These are phyloP conservation scores for Mylabris phalerata DNA, from an alignment of 1,140 invertebrate species.

Conservation along the genomic window DNA sequence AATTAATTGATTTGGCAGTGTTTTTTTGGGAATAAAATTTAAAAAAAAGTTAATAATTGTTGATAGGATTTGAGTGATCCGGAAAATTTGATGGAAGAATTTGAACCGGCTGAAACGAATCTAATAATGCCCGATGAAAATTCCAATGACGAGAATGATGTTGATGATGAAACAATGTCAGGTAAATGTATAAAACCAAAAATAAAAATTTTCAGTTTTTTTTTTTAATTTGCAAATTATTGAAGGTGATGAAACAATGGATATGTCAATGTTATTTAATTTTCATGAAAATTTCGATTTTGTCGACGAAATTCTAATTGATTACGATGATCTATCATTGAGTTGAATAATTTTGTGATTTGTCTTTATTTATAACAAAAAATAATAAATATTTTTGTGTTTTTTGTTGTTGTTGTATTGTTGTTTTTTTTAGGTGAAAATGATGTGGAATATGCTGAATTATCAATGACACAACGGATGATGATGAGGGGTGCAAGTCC, in stretches of 20 bases:
- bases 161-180: constrained; percentile 69
- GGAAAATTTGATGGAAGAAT: constrained; percentile 54
- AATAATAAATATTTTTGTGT: neutral
- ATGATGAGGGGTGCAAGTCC: constrained; percentile 30
- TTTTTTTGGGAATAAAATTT: neutral
- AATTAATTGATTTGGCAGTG: too few relatives aligned
- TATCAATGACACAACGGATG: constrained; percentile 44
- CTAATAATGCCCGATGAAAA: constrained; percentile 40
- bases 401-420: neutral
- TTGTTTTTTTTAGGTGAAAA: constrained; percentile 53
- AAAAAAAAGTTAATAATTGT: neutral
- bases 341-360: neutral
- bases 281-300: neutral
- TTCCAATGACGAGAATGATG: constrained; percentile 42
- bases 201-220: neutral
- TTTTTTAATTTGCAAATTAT: constrained; percentile 1
- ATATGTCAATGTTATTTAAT: neutral
- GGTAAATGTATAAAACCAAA: constrained; percentile 44
- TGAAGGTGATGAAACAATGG: constrained; percentile 12
- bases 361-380: neutral
- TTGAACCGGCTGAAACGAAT: constrained; percentile 43
- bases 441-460: constrained; percentile 65
- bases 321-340: neutral
- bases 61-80: constrained; percentile 62
- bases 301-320: too few relatives aligned